Percentiles rank a stretch among this genome's conserved stretches.
phyloP scores from a whole-genome alignment of 2,797 vertebrate genomes.

The Fratercula arctica region DNA sequence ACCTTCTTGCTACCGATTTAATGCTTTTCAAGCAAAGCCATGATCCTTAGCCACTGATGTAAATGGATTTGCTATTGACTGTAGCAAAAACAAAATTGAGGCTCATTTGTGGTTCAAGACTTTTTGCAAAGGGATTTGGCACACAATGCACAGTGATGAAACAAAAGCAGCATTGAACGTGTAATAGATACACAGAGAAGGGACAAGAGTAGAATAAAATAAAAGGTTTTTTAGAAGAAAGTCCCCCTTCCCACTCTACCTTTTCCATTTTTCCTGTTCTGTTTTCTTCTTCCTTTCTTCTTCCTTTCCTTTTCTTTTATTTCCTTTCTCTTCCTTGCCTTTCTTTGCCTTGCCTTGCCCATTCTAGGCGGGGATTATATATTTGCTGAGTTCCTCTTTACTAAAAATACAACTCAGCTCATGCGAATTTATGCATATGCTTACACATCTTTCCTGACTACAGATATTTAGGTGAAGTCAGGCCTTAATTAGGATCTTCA shows the following conservation, averaged over 20 bases:
- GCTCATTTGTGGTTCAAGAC: not conserved
- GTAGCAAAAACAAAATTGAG: not conserved
- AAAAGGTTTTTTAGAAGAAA: not conserved
- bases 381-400: not conserved
- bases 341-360: not conserved
- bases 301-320: not conserved
- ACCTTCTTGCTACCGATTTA: not conserved
- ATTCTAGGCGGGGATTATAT: not conserved
- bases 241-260: not conserved
- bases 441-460: not conserved
- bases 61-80: constrained; percentile 4
- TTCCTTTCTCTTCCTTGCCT: not conserved
- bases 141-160: not conserved
- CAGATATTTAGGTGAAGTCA: not conserved
- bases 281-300: not conserved
- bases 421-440: not conserved
- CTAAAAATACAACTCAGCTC: not conserved
- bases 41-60: not conserved
- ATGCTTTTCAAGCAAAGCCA: not conserved
- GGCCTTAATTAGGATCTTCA: not conserved
- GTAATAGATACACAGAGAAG: not conserved
- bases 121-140: not conserved
- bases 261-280: not conserved
- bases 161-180: not conserved
- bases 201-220: not conserved